Percentiles rank a stretch among this genome's conserved stretches.
phyloP scores from a whole-genome alignment of 2,113 vertebrate genomes.

The Piaya cayana region DNA sequence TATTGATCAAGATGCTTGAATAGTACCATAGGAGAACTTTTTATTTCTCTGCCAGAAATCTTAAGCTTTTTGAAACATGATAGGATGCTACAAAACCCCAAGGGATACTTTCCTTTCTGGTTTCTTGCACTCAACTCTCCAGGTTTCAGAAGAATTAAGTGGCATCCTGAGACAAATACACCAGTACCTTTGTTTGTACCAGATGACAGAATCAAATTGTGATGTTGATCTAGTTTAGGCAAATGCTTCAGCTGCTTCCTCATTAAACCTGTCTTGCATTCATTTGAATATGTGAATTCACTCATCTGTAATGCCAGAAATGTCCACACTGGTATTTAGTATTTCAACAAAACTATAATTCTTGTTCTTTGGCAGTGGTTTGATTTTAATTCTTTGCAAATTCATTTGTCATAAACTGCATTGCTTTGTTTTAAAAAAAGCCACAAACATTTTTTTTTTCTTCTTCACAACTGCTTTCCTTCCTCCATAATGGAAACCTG shows the following conservation, averaged over 20 bases:
- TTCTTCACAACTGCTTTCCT: background rate
- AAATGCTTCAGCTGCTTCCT: background rate
- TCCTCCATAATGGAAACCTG: background rate
- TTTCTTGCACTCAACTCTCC: background rate
- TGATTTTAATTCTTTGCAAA: background rate
- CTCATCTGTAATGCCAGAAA: background rate
- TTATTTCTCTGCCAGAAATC: background rate
- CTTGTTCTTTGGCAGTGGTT: background rate
- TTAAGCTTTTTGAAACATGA: background rate
- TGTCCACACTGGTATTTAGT: background rate
- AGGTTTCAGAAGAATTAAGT: background rate
- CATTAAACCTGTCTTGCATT: constrained; percentile 4
- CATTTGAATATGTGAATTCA: background rate
- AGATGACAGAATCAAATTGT: background rate
- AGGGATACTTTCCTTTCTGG: background rate
- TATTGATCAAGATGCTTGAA: background rate
- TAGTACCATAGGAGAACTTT: background rate
- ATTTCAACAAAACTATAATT: background rate
- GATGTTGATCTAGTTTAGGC: background rate
- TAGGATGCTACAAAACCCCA: background rate
- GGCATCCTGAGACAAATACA: background rate
- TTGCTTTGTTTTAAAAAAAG: background rate
- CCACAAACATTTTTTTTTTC: too few relatives aligned
- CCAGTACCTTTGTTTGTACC: background rate
- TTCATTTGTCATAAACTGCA: background rate